Base-by-base conservation (phyloP, 92 coral and sea anemone species). In the Paramuricea clavata region DNA sequence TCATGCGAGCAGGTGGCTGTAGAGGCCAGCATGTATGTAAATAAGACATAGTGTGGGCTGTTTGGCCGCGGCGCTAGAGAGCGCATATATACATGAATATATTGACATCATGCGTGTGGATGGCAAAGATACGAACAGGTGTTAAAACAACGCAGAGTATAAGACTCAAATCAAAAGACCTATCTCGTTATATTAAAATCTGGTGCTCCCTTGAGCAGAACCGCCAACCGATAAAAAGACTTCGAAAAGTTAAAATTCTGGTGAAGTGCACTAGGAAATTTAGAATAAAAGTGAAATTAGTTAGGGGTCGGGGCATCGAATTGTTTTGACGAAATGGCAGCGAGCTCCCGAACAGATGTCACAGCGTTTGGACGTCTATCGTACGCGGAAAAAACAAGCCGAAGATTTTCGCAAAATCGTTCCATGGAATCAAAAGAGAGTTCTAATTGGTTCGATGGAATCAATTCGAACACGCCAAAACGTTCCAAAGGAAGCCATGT, bases 1-100 rank as follows among this genome's bases (percentile, higher is more conserved):
- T 54, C 19, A 12, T 6, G 22, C 33, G 81, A 74, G 81, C 81
- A 74, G 81, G 81, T 74, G 81, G 81, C 54, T n/a, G n/a, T 23
- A n/a, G 52, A 44, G 81, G 31, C 49, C 62, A 28, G 60, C 62
- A 74, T 74, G 81, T 54, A 74, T 43, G 57, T 74, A 47, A 74
- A 54, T 60, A 60, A 32, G 60, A 0, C 25, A 9, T 16, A 22
- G 16, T 25, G 81, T 28, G 49, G 43, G 44, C 43, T 43, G 64
- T 74, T 74, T 33, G 26, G 34, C 76, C 47, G 59, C 81, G 81
- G 62, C 81, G 33, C 62, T 27, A 47, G 27, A 27, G 61, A 74
- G 23, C 32, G 68, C 28, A 26, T 26, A 26, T 21, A 22, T 22
- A 23, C n/a, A 35, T 74, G 62, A 25, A 74, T 74, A 47, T 74